phyloP scores from a whole-genome alignment of 1,140 invertebrate species.

The Cylas formicarius region DNA sequence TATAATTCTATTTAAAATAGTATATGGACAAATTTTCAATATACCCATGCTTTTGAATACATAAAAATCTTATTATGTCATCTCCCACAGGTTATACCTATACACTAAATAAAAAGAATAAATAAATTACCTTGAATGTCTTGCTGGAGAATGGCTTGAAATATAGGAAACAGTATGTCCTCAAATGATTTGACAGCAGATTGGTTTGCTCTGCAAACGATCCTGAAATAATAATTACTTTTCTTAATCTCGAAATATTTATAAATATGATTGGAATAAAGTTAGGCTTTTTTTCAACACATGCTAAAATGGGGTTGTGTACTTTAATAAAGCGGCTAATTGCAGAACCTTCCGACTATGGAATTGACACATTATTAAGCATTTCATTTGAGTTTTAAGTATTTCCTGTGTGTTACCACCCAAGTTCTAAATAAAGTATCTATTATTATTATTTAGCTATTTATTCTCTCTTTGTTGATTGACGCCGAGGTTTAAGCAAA shows the following conservation, averaged over 20 bases:
- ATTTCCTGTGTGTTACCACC: no score
- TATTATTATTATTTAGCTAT: no score
- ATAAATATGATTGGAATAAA: conserved; percentile 7
- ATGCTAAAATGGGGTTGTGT: neutral
- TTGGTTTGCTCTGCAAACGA: conserved; percentile 77
- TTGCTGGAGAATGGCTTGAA: conserved; percentile 86
- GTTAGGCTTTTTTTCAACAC: neutral
- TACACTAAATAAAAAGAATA: conserved; percentile 4
- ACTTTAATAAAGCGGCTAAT: neutral
- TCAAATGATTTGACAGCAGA: conserved; percentile 83
- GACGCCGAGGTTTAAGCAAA: no score
- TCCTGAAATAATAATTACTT: conserved; percentile 43
- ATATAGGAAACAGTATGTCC: conserved; percentile 83
- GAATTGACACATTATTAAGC: no score
- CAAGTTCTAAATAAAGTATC: no score
- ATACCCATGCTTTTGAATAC: neutral
- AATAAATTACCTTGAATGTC: conserved; percentile 72
- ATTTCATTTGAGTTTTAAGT: no score
- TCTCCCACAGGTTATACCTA: neutral
- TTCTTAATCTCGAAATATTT: conserved; percentile 3
- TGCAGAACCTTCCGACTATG: no score
- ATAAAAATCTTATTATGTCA: neutral
- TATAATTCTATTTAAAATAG: no score
- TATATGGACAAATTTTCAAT: neutral
- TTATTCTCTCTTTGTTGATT: no score